Base-by-base conservation (phyloP, 2,888 invertebrate species). In the Strigamia maritima region DNA sequence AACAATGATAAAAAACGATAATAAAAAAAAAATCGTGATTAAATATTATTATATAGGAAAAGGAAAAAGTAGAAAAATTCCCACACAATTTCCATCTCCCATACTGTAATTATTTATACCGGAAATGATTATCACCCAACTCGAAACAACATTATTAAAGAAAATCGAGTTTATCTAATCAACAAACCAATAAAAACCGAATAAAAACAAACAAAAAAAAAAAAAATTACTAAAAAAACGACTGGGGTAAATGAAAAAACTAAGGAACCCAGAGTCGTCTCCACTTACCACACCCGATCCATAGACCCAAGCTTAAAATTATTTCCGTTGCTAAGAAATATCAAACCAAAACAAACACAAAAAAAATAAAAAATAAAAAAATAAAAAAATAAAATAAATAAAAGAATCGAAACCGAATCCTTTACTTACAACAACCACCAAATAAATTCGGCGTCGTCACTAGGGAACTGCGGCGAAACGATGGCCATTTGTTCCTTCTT, bases 401-500 rank as follows among this genome's bases (percentile, higher is more conserved):
- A 60, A 60, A 24, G 22, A 22, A 19, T 60, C 22, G 60, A 24
- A 24, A 60, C 14, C 35, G 10, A 60, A 60, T 3, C 12, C 44
- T 12, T 8, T 60, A 60, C 60, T 60, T 60, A 60, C 60, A 60
- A 60, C 19, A 60, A 19, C 60, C 60, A 60, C 60, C 60, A 60
- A 60, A 60, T 60, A 60, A 60, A 60, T 0, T 60, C 60, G 6
- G 60, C 60, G 22, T 60, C 60, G 60, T 60, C 60, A n/a, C n/a
- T n/a, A 2, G 60, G 24, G 22, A 24, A 60, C 6, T 24, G 22
- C 24, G 60, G 60, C 24, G 60, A 60, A 60, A 60, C 22, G 60
- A 60, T 60, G 12, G 60, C 60, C 60, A 60, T 60, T 60, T 60
- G 60, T 24, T 60, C 60, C 22, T 60, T 60, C 60, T 60, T 60